phyloP scores from a whole-genome alignment of 2,797 vertebrate species.

The Coluber constrictor region DNA sequence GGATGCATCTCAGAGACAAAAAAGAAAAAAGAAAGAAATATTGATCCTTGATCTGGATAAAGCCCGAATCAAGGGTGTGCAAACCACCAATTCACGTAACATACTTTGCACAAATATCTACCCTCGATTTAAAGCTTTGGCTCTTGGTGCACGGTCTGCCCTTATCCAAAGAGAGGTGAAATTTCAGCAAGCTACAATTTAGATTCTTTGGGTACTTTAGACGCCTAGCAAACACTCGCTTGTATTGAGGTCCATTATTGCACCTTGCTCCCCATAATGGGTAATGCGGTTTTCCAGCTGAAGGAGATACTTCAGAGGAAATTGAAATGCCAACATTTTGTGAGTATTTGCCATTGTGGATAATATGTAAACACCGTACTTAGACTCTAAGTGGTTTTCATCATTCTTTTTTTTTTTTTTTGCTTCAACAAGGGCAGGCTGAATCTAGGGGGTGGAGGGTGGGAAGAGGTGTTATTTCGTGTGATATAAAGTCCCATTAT shows the following conservation, averaged over 20 bases:
- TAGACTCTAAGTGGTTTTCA: conserved; percentile 78
- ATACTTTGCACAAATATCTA: not conserved
- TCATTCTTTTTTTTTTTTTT: conserved; percentile 57
- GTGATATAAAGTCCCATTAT: conserved; percentile 52
- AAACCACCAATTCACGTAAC: not conserved
- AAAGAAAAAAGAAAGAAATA: not conserved
- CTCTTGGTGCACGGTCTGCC: not conserved
- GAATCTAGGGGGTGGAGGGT: conserved; percentile 37
- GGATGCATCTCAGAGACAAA: not conserved
- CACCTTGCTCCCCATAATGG: conserved; percentile 58
- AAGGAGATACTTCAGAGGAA: conserved; percentile 71
- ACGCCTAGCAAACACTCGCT: conserved; percentile 38
- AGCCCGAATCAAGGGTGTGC: not conserved
- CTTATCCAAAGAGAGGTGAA: too few species aligned
- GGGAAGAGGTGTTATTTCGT: conserved; percentile 35
- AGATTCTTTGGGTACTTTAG: conserved; percentile 25
- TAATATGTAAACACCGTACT: conserved; percentile 85
- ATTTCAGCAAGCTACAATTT: not conserved
- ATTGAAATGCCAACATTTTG: conserved; percentile 79
- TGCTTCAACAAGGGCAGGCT: conserved; percentile 70
- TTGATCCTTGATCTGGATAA: not conserved
- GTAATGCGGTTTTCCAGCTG: conserved; percentile 78
- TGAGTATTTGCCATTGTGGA: conserved; percentile 83
- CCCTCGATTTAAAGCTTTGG: not conserved
- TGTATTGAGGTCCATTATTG: conserved; percentile 2